Base-by-base conservation (phyloP, 2,113 vertebrate genomes). In the Baryphthengus martii region DNA sequence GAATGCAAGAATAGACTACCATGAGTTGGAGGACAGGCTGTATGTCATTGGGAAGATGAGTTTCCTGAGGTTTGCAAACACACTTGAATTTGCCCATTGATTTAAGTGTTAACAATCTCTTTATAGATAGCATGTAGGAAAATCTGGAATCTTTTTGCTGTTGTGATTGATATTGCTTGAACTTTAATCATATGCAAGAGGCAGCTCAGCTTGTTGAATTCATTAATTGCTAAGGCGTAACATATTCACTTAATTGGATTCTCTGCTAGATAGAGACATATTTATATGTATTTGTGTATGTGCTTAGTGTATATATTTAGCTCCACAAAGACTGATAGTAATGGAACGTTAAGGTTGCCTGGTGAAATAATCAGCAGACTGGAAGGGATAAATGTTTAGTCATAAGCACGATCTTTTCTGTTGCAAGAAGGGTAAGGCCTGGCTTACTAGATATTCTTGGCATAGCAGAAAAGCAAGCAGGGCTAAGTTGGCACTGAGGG, bases 161-260 rank as follows among this genome's bases (percentile, higher is more conserved):
- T 88, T 90, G 53, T 93, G 86, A 91, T 75, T 90, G 76, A 86
- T 92, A 87, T 62, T 93, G 65, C 73, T 85, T 95, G 76, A 94
- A 84, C 81, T 92, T 92, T 94, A 93, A 92, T 93, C 49, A 45
- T 92, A 93, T 92, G 80, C 92, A 93, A 65, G 66, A 90, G 50
- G 80, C 70, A 96, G 77, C 80, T 95, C 62, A 72, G 83, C 68
- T 94, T 92, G 80, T 93, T 94, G 90, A 87, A 93, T 87, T 92
- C 76, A 94, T 96, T 96, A 96, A 95, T 94, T 97, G 77, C 73
- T 73, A 85, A 96, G 93, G 92, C 58, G 35, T 95, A 94, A 92
- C 88, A 79, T 92, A 92, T 58, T 96, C 96, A 79, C 66, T 94
- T 96, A 97, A 92, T 93, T 96, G 96, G 92, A 94, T 97, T 96